Base-by-base conservation (phyloP, 2,113 vertebrate species). In the Scatophagus argus region DNA sequence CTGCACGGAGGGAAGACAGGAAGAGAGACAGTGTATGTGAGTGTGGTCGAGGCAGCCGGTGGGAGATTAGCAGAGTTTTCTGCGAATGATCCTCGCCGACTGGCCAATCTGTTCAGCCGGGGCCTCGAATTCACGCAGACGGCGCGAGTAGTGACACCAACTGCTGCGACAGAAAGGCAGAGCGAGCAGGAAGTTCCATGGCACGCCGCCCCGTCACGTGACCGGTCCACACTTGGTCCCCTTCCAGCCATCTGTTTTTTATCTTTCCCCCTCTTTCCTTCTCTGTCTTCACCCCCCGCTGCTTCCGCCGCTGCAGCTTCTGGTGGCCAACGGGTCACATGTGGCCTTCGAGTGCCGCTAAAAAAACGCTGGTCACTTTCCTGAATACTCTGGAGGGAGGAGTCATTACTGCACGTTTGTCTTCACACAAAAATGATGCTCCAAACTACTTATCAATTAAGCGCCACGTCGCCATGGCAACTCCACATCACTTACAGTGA, bases 101-200 rank as follows among this genome's bases (percentile, higher is more conserved):
- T 91, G 89, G 88, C 91, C 91, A 92, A 92, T 92, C 92, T 92
- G 91, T 93, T 92, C 91, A 87, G 81, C 85, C 79, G 77, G 82
- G 87, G 85, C 87, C 88, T 88, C 77, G 79, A 65, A 93, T 85
- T 91, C 91, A 91, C 84, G 85, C 93, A 91, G 92, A 90, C 90
- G 89, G 89, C 76, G 79, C 79, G 84, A 89, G 89, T 91, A 90
- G 92, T 92, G 91, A 88, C 90, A 93, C 90, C 91, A 89, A 88
- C 89, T 91, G 90, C 90, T 86, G 91, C 80, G 88, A 87, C 81
- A 79, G 88, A 90, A 56, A 87, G 82, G 86, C 82, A 88, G 79
- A 88, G 88, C 19, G 81, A 81, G 92, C 91, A 90, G 93, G 91
- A 94, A 93, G 91, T 94, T 90, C 74, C 77, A 41, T 93, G 91